Evolutionary conservation across 2,888 invertebrate species (phyloP).

Genomic region (Rhagonycha lutea): DNA sequence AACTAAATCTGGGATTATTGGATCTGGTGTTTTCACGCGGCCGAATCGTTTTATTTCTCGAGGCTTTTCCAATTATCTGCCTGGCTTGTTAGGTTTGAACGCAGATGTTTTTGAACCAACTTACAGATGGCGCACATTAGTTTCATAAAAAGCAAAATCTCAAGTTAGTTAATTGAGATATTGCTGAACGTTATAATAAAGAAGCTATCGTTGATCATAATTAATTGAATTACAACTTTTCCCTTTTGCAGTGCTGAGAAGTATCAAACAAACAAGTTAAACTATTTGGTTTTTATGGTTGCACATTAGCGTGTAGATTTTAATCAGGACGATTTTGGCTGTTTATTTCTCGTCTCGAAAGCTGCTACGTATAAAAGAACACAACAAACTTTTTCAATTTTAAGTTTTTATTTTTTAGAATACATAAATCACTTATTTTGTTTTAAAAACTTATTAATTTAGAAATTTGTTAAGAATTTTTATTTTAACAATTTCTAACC

Average conservation of each 20-base stretch:
- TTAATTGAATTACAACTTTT: not conserved
- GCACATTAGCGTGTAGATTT: not conserved
- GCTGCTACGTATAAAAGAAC: not conserved
- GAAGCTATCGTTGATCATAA: not conserved
- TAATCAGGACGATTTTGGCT: not conserved
- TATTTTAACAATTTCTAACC: not conserved
- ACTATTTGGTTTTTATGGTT: not conserved
- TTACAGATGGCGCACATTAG: conserved; percentile 33
- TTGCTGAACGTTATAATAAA: not conserved
- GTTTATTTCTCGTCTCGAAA: not conserved
- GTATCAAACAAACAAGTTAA: not conserved
- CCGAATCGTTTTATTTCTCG: conserved; percentile 49
- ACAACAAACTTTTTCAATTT: not conserved
- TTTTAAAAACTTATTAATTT: not conserved
- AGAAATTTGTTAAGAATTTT: not conserved
- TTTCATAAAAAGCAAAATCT: conserved; percentile 22
- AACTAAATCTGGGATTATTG: conserved; percentile 49
- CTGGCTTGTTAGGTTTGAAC: conserved; percentile 46
- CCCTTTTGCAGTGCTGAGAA: not conserved
- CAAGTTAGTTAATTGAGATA: conserved; percentile 3
- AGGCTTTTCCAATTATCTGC: conserved; percentile 52
- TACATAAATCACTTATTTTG: not conserved
- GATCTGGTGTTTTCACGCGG: conserved; percentile 49
- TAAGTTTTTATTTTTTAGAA: not conserved
- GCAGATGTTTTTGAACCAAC: conserved; percentile 32